A percentile compares a stretch with the other conserved stretches of the same genome.
phyloP scores from a whole-genome alignment of 2,888 invertebrate genomes.

The Nomada ruficornis region DNA sequence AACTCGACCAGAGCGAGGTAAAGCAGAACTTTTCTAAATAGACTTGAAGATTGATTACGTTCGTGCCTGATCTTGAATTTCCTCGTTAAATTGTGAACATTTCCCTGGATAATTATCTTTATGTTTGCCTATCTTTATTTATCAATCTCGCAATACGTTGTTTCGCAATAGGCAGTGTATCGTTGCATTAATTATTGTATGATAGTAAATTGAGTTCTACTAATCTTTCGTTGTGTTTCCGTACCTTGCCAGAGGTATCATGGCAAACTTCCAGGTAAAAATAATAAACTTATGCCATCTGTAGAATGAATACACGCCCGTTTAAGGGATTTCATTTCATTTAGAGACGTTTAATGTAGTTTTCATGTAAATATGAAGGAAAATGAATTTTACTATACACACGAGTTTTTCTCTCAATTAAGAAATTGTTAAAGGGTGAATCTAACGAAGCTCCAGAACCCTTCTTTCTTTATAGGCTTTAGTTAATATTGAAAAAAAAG shows the following conservation, averaged over 20 bases:
- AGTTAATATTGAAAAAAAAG: not conserved
- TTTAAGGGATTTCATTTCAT: constrained; percentile 17
- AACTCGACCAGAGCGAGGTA: constrained; percentile 74
- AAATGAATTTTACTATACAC: not conserved
- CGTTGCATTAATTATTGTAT: constrained; percentile 20
- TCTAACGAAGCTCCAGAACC: too few relatives aligned
- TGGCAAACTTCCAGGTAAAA: constrained; percentile 83
- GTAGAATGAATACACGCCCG: constrained; percentile 39
- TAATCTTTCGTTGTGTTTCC: constrained; percentile 63
- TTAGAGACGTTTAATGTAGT: constrained; percentile 1
- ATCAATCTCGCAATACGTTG: not conserved
- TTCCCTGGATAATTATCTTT: not conserved
- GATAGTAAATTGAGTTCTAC: constrained; percentile 43
- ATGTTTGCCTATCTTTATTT: not conserved
- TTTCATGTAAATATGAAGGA: not conserved
- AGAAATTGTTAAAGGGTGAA: too few relatives aligned
- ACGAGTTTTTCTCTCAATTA: not conserved
- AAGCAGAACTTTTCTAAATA: not conserved
- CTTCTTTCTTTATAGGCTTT: too few relatives aligned
- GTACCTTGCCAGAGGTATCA: constrained; percentile 80
- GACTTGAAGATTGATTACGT: too few relatives aligned
- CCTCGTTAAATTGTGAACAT: not conserved
- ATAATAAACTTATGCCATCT: constrained; percentile 47
- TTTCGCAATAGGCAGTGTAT: constrained; percentile 34
- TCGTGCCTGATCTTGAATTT: not conserved